These are phyloP conservation scores for Drosophila ercepeae DNA, from an alignment of 1,140 invertebrate genomes.

Conservation along the genomic window DNA sequence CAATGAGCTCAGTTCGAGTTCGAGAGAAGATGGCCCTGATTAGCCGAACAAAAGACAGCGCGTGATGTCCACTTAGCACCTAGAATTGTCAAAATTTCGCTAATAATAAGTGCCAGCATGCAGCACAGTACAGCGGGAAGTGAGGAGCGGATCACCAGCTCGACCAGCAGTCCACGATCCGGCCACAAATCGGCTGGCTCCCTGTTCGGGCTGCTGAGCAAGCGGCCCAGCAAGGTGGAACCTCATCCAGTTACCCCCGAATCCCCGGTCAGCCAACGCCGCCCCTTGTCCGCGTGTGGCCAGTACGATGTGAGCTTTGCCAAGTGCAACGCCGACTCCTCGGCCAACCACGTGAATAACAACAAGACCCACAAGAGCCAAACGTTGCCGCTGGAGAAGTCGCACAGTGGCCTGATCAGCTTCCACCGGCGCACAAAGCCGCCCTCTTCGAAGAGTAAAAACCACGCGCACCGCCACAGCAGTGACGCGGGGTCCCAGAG, in stretches of 20 bases:
- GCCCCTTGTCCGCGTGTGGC: conserved; percentile 55
- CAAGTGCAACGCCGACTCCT: conserved; percentile 38
- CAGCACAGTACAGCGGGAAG: conserved; percentile 56
- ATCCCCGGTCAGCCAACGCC: conserved; percentile 54
- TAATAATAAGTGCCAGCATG: conserved; percentile 31
- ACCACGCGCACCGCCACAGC: conserved; percentile 68
- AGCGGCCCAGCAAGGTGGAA: conserved; percentile 68
- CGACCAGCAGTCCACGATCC: conserved; percentile 64
- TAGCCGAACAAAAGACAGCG: conserved; percentile 26
- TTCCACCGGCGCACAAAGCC: conserved; percentile 68
- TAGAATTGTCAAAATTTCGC: conserved; percentile 4
- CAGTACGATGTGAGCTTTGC: conserved; percentile 73
- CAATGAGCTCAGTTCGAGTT: conserved; percentile 35
- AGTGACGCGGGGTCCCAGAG: conserved; percentile 68
- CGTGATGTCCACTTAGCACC: conserved; percentile 17
- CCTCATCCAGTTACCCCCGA: conserved; percentile 68
- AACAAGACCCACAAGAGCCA: conserved; percentile 63
- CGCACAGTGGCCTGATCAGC: conserved; percentile 72
- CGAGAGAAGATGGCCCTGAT: conserved; percentile 29
- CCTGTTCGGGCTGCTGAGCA: conserved; percentile 69
- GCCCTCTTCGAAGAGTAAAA: conserved; percentile 53
- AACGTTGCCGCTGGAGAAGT: conserved; percentile 73
- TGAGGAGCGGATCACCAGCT: conserved; percentile 72
- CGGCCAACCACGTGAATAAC: conserved; percentile 37
- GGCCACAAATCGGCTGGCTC: conserved; percentile 56